phyloP scores from a whole-genome alignment of 2,797 vertebrate species.

The Macropus fuliginosus region DNA sequence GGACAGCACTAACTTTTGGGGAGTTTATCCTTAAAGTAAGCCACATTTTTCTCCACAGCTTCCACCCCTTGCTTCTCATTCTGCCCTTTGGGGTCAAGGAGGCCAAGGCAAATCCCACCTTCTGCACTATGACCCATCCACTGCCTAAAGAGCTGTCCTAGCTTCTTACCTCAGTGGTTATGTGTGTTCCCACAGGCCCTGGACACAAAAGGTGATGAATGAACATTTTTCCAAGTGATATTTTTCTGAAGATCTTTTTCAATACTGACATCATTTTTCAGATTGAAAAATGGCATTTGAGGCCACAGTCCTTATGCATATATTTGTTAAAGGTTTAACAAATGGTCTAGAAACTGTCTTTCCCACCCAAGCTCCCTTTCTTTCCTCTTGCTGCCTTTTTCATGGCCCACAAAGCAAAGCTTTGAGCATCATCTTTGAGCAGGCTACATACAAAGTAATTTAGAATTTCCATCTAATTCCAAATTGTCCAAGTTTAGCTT shows the following conservation, averaged over 20 bases:
- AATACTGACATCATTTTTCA: constrained; percentile 40
- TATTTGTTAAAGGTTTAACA: constrained; percentile 33
- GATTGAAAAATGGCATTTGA: constrained; percentile 27
- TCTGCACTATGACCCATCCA: neutral
- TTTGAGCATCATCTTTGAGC: neutral
- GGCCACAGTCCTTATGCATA: constrained; percentile 9
- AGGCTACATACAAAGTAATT: constrained; percentile 22
- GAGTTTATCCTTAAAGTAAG: neutral
- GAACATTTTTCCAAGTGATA: neutral
- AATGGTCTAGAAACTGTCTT: neutral
- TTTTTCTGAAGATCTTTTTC: constrained; percentile 47
- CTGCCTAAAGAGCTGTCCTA: neutral
- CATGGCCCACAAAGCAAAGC: constrained; percentile 1
- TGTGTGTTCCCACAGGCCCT: neutral
- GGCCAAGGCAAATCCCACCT: neutral
- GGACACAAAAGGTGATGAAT: constrained; percentile 33
- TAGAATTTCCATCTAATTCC: constrained; percentile 17
- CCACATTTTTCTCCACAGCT: neutral
- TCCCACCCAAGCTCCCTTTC: constrained; percentile 5
- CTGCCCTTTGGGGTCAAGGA: neutral
- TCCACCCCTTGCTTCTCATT: neutral
- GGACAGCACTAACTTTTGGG: neutral
- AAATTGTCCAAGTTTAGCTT: constrained; percentile 14
- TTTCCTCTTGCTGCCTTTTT: constrained; percentile 36
- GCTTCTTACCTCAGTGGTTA: neutral